Conservation (phyloP, 2,888 invertebrate species). For the Microplitis manilae region DNA sequence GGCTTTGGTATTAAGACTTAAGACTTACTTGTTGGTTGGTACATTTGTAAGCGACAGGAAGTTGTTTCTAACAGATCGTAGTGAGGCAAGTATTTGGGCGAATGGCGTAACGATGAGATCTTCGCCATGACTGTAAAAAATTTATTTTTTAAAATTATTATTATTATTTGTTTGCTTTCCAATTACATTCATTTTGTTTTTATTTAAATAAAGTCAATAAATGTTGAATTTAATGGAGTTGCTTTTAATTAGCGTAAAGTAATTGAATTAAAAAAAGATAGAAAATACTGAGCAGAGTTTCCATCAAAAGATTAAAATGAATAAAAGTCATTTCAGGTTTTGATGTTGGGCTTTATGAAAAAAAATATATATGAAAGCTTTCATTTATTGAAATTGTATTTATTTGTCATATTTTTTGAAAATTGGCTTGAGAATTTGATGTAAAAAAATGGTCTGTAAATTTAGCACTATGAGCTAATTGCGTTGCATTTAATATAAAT, state of each 20-base stretch:
- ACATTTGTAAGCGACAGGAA: constrained; percentile 98
- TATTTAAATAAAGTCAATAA: too few species aligned
- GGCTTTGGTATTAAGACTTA: background rate
- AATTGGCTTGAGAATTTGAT: background rate
- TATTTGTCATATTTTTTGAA: too few species aligned
- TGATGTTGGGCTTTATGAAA: too few species aligned
- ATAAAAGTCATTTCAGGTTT: too few species aligned
- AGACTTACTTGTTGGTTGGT: constrained; percentile 87
- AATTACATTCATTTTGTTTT: too few species aligned
- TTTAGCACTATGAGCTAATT: constrained; percentile 23
- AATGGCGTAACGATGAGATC: constrained; percentile 99
- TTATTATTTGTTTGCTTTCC: background rate
- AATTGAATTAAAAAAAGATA: too few species aligned
- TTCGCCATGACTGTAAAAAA: constrained; percentile 90
- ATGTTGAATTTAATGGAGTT: too few species aligned
- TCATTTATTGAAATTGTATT: too few species aligned
- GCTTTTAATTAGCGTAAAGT: too few species aligned
- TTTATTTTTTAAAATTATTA: constrained; percentile 30
- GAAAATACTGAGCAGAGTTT: too few species aligned
- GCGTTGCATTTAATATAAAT: constrained; percentile 42
- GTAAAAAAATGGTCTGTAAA: background rate
- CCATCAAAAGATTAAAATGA: too few species aligned
- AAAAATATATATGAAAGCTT: too few species aligned
- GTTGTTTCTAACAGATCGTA: constrained; percentile 98
- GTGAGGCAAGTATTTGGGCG: constrained; percentile 99